Conservation (phyloP, 2,888 invertebrate species). For the Xestoiulus laeticollis region DNA sequence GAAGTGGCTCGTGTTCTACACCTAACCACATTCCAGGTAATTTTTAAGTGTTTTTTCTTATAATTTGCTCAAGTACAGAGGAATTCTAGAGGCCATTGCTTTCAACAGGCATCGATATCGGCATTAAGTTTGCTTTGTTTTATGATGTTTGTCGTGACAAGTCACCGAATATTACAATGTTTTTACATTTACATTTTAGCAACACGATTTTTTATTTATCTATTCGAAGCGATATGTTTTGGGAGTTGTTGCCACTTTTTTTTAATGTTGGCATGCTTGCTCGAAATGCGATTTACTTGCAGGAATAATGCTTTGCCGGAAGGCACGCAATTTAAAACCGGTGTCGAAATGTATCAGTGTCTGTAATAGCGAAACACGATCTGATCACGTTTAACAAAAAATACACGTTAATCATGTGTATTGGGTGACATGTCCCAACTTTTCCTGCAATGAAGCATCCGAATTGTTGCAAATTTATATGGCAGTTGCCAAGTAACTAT, state of each 20-base stretch:
- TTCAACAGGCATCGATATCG: not conserved
- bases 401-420: no score
- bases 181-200: not conserved
- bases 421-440: no score
- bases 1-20: not conserved
- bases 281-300: not conserved
- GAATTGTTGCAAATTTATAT: no score
- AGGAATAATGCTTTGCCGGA: not conserved
- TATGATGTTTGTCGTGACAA: not conserved
- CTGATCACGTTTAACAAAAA: no score
- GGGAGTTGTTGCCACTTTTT: not conserved
- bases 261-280: not conserved
- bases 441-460: no score
- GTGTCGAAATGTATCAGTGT: not conserved
- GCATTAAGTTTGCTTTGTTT: not conserved
- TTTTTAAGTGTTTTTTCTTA: not conserved
- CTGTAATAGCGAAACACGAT: no score
- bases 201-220: not conserved
- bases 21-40: not conserved
- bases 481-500: no score
- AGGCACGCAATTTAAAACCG: not conserved
- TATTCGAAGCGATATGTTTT: not conserved
- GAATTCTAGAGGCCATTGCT: not conserved
- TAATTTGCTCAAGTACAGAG: not conserved
- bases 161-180: not conserved